Base-by-base conservation (phyloP, 2,888 invertebrate genomes). In the Oithona nana region DNA sequence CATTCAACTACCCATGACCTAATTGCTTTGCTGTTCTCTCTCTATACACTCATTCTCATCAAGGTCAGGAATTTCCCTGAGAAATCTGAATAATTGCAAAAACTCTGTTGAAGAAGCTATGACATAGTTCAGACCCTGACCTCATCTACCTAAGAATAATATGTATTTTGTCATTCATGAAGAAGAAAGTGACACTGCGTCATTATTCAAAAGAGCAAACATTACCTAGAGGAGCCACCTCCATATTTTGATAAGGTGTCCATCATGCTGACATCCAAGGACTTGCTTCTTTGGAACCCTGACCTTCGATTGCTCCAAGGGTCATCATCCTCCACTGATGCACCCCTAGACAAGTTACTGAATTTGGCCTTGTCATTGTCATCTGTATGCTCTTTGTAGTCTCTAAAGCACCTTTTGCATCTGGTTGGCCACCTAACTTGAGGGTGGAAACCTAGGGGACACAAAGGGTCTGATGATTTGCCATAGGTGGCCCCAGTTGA, bases 401-500 rank as follows among this genome's bases (percentile, higher is more conserved):
- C 89, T 68, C 86, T 83, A 78, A 89, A 90, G 75, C 90, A 92
- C 69, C 90, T 79, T 76, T 90, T 90, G 76, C 90, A 90, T 70
- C 89, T 80, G 64, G 89, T 89, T 57, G 90, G 90, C 86, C 89
- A 89, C 70, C 89, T 81, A 68, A 61, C 88, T 77, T 92, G 90
- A 65, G 92, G 90, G 77, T 90, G 88, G 75, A 92, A 92, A 55
- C 92, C 92, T 72, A 90, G 77, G 66, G 89, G 90, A 74, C 90
- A 90, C 69, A 90, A 75, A 66, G 88, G 86, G 75, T 90, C 90
- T 22, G 61, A 54, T 13, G 61, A 61, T 28, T 61, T 61, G 28
- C 61, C 61, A 61, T 61, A 61, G 26, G 52, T 61, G 52, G 61
- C 61, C n/a, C 61, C 61, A 28, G 61, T 61, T n/a, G 29, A 29